Base-by-base conservation (phyloP, 2,113 vertebrate species). In the Misgurnus anguillicaudatus region DNA sequence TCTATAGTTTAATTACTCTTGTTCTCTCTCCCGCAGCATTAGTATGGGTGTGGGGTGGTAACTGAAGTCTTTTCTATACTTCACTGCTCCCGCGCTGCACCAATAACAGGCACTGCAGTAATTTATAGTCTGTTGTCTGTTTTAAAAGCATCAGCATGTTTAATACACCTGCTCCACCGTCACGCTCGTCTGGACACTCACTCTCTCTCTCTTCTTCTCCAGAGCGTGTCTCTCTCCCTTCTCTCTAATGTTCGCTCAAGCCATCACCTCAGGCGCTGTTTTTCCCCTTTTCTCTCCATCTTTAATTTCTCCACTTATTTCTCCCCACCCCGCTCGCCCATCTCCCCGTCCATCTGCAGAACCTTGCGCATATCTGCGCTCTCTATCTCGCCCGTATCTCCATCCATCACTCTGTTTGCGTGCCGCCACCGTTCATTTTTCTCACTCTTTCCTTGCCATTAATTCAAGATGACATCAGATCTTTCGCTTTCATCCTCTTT, bases 91-190 rank as follows among this genome's bases (percentile, higher is more conserved):
- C 75, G 75, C 75, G 83, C 75, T 55, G 79, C 83, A 81, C 83
- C 78, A 84, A 84, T 84, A 84, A 81, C 83, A 79, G 83, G 62
- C 61, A 75, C 83, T 76, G 83, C 79, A 79, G 71, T 84, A 81
- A 84, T 84, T 81, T 84, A 84, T 81, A 80, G 83, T 79, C 79
- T 84, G 83, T 84, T 84, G 83, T 84, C 83, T 79, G 83, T 81
- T 84, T 81, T 84, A 81, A 84, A 81, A 66, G 83, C 79, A 81
- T 84, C 83, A 84, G 83, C 83, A 84, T 75, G 80, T 84, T 84
- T 84, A 84, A 84, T 84, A 84, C 83, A 84, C 83, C 83, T 84
- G 83, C 79, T 68, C 79, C 78, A 81, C 70, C 38, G 79, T 84
- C 79, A 84, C 76, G 83, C 83, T 81, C 77, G 75, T 73, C 83